Base-by-base conservation (phyloP, 2,888 invertebrate species). In the Trachelus troglodyta region DNA sequence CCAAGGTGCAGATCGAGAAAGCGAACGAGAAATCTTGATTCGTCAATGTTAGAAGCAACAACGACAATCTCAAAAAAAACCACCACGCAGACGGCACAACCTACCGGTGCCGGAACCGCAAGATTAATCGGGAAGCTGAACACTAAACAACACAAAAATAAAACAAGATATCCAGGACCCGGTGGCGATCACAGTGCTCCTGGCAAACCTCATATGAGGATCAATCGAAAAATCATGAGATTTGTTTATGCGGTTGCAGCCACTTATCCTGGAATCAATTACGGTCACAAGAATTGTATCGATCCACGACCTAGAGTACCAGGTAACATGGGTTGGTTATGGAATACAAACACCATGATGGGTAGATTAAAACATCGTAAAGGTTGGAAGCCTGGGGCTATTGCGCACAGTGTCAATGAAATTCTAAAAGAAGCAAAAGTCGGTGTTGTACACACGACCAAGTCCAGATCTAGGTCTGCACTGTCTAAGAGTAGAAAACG, bases 361-460 rank as follows among this genome's bases (percentile, higher is more conserved):
- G 86, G 85, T 0, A 84, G 82, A 37, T 40, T 88, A 69, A 90
- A 88, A 69, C 88, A 87, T 4, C 86, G 90, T 1, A 77, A 82
- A 15, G 91, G 91, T 4, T 91, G 91, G 91, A 89, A 83, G 35
- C 91, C 91, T 0, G 91, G 91, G 40, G 89, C 90, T 11, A 89
- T 91, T 69, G 85, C 85, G 23, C 79, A 81, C 31, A 76, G 73
- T 4, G 75, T 86, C 6, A 83, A 84, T 12, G 85, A 87, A 34
- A 77, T 87, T 23, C 78, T 89, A 31, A 80, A 80, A 4, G 84
- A 85, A 35, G 85, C 83, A 0, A 87, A 85, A 76, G 81, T 79
- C 1, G 83, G 81, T 11, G 83, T 83, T 74, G 76, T 85, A 23
- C 69, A 79, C 1, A 75, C 79, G 69, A 77, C 77, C 30, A 76